Base-by-base conservation (phyloP, 35 echinoderm and acorn worm species). In the Strongylocentrotus purpuratus region DNA sequence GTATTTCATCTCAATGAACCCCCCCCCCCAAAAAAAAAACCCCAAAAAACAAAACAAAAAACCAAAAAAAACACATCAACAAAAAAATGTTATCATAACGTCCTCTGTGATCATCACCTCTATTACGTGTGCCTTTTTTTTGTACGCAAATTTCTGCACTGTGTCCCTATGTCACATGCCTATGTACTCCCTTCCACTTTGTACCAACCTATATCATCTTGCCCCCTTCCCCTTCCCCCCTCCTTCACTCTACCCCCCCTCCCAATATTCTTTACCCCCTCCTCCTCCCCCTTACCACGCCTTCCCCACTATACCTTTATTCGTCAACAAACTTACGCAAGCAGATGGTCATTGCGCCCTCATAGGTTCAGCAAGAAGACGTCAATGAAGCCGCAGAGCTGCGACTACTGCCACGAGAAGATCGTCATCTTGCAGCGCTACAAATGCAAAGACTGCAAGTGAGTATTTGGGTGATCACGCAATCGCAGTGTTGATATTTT, bases 371-470 rank as follows among this genome's bases (percentile, higher is more conserved):
- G 94, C 46, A 96, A 94, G 94, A 99, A 96, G 94, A 95, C 85
- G 9, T 92, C 96, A 46, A 33, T 99, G 35, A 87, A 58, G 47
- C 96, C 95, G 31, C 85, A 93, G 65, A 97, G 50, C n/a, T 99
- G 98, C 94, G 94, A 95, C 70, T 99, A 95, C 92, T 99, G 98
- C 94, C 95, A 99, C 61, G 97, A 98, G 85, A 99, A 99, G 58
- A 95, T 99, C 14, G 92, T 99, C 33, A 86, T 99, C 46, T 86
- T 99, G 31, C 95, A 97, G 48, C 96, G 96, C 1, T 97, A 96
- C 88, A 96, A 95, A 86, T 99, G 98, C 65, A 99, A 99, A 94
- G 98, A 99, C 31, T 99, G 98, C 98, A 99, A 96, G 98, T 99
- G 96, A 96, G 97, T 98, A 87, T 31, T 5, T 28, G 25, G 61